Evolutionary conservation across 2,797 vertebrate genomes (phyloP).

Genomic region (Clangula hyemalis): DNA sequence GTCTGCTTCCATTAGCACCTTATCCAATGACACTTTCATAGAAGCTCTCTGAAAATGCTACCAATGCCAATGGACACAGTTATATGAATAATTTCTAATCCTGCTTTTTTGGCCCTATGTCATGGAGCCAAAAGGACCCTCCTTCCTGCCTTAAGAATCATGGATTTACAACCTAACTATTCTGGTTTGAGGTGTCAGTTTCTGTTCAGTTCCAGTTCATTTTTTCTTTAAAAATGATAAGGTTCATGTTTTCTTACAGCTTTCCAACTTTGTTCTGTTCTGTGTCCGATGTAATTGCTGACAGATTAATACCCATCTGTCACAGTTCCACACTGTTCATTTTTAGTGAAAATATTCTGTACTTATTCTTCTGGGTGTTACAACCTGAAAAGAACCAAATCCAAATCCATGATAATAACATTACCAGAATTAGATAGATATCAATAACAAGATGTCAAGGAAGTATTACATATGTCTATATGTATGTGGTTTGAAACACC

Average conservation of each 20-base stretch:
- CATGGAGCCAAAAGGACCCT: neutral
- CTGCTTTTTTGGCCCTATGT: neutral
- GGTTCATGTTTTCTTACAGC: constrained; percentile 64
- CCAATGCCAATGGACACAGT: neutral
- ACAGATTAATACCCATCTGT: constrained; percentile 75
- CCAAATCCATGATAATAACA: constrained; percentile 42
- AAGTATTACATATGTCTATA: constrained; percentile 42
- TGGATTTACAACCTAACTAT: neutral
- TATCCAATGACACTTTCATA: neutral
- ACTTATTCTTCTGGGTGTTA: constrained; percentile 65
- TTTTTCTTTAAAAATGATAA: constrained; percentile 28
- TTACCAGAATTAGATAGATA: constrained; percentile 36
- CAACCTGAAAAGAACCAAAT: constrained; percentile 55
- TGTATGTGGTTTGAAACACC: constrained; percentile 18
- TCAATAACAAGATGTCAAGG: constrained; percentile 39
- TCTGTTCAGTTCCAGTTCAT: constrained; percentile 48
- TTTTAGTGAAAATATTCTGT: constrained; percentile 71
- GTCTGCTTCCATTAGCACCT: neutral
- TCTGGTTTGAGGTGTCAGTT: neutral
- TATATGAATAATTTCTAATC: neutral
- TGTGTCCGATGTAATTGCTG: constrained; percentile 65
- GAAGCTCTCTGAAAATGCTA: neutral
- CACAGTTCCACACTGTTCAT: constrained; percentile 64
- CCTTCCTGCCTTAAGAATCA: neutral
- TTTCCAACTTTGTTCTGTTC: constrained; percentile 66